These are phyloP conservation scores for Mastigias papua DNA, from an alignment of 30 jellyfish, hydroid and myxozoan species.

Conservation along the genomic window DNA sequence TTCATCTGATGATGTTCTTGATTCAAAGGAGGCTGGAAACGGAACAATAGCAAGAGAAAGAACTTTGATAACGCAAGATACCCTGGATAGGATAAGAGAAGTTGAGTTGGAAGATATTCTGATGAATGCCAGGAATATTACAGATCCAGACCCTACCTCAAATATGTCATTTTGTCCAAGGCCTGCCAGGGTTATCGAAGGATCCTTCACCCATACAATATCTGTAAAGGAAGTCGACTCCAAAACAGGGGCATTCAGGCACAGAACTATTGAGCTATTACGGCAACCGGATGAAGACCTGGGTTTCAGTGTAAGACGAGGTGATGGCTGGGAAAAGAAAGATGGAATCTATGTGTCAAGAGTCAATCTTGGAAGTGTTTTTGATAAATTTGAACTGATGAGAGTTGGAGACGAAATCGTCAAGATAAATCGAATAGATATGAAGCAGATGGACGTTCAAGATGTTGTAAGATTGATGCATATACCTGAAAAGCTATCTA, in stretches of 20 bases:
- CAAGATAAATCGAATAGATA: conserved; percentile 81
- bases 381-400: conserved; percentile 82
- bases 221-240: conserved; percentile 85
- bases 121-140: conserved; percentile 88
- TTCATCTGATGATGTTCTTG: neutral
- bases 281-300: conserved; percentile 87
- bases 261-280: conserved; percentile 81
- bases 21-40: conserved; percentile 8
- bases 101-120: conserved; percentile 87
- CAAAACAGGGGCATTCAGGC: conserved; percentile 88
- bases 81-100: conserved; percentile 79
- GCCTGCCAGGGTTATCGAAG: conserved; percentile 91
- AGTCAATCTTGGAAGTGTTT: conserved; percentile 82
- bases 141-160: conserved; percentile 89
- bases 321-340: conserved; percentile 96
- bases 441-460: conserved; percentile 79
- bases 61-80: conserved; percentile 84
- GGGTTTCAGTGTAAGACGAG: conserved; percentile 92
- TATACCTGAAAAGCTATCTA: conserved; percentile 82
- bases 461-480: conserved; percentile 90
- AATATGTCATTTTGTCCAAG: conserved; percentile 86
- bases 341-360: conserved; percentile 90
- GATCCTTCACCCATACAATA: conserved; percentile 82
- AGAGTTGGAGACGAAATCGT: conserved; percentile 93
- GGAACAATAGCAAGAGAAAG: conserved; percentile 15